Evolutionary conservation across 1,140 invertebrate genomes (phyloP), one percentile per base, ranked within the genome.

Genomic region (Aphaenogaster ashmeadi): DNA sequence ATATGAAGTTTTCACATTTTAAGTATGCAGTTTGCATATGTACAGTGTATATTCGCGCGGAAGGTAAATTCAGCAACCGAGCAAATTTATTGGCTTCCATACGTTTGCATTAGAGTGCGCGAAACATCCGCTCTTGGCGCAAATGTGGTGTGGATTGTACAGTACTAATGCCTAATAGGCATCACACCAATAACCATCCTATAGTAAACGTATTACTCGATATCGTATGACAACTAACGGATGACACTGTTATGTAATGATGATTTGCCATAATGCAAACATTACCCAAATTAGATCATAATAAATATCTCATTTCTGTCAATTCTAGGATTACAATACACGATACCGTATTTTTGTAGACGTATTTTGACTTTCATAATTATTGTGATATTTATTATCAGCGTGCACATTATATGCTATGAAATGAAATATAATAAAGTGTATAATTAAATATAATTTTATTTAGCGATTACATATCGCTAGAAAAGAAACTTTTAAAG

Each of bases 191-290:
- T 88, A 75, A 89, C 79, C 36, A 56, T 74, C 6, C 64, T 56
- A 54, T 7, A 66, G 58, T 36, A 86, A 88, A 86, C 41, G 36
- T 86, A 79, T 75, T 79, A 88, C 47, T 67, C 52, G 52, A 89
- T 86, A 72, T 21, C 36, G 8, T 52, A 58, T 69, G 54, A 69
- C 44, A 66, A 69, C 38, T 71, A 89, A 84, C 18, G n/a, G 71
- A 38, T 54, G 69, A 50, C 54, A 52, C 0, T 50, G 41, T 38
- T 67, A 38, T 50, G 38, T 33, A 56, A 81, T 72, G 64, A 60
- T 38, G 44, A 71, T 84, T 50, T 13, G 15, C 36, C 11, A n/a
- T 64, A 54, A 71, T 69, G 21, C 27, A n/a, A 74, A 80, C 9
- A 47, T 71, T 38, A 84, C 13, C 8, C 15, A 74, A 74, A 84